Conservation (phyloP, 1,140 invertebrate species). For the Drosophila mauritiana region DNA sequence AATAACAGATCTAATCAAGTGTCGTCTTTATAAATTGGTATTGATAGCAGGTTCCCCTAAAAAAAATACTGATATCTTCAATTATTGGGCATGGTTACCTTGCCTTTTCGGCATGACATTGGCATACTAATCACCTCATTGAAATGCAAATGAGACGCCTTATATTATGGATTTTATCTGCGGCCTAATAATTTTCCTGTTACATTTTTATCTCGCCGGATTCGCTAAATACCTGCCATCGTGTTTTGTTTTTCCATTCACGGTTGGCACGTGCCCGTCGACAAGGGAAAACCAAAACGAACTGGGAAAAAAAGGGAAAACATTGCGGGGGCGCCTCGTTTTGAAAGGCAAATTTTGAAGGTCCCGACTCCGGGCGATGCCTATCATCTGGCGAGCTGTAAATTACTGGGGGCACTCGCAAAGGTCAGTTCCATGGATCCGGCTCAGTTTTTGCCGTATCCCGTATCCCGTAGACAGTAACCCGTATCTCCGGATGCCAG, state of each 20-base stretch:
- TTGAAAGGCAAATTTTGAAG: constrained; percentile 20
- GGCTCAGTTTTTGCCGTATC: constrained; percentile 3
- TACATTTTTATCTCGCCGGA: constrained; percentile 54
- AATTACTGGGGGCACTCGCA: constrained; percentile 7
- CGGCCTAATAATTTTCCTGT: constrained; percentile 69
- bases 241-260: constrained; percentile 22
- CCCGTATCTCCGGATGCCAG: background rate
- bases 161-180: constrained; percentile 68
- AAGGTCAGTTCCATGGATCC: constrained; percentile 20
- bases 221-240: constrained; percentile 56
- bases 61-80: constrained; percentile 1
- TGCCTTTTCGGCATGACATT: constrained; percentile 43
- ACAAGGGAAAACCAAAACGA: constrained; percentile 1
- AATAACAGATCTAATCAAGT: background rate
- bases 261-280: constrained; percentile 34
- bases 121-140: constrained; percentile 76
- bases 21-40: background rate
- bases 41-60: background rate
- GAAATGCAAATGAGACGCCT: constrained; percentile 74
- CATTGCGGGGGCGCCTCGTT: constrained; percentile 12
- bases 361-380: constrained; percentile 20
- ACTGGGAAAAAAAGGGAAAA: constrained; percentile 8
- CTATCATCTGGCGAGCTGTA: constrained; percentile 31
- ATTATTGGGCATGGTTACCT: constrained; percentile 26
- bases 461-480: background rate